These are phyloP conservation scores for Brachirus orientalis DNA, from an alignment of 2,113 vertebrate species.

Conservation along the genomic window DNA sequence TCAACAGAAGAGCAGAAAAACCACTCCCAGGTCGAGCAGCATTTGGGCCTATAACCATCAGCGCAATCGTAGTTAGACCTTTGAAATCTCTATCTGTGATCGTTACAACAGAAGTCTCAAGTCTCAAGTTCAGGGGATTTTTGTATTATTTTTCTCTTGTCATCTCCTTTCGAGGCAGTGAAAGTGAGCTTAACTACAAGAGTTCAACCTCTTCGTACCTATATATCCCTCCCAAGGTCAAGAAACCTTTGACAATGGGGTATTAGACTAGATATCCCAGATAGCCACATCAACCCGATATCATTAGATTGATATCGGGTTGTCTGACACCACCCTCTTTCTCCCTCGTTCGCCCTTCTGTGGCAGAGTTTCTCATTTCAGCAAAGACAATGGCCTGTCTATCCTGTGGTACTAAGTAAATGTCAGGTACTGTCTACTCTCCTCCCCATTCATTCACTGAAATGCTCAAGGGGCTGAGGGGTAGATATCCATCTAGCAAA, in stretches of 20 bases:
- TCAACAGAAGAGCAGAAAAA: slow-evolving; percentile 16
- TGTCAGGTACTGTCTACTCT: slow-evolving; percentile 75
- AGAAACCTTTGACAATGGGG: slow-evolving; percentile 75
- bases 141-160: slow-evolving; percentile 16
- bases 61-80: slow-evolving; percentile 1
- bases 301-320: slow-evolving; percentile 89
- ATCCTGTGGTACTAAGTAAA: slow-evolving; percentile 71
- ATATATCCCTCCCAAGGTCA: slow-evolving; percentile 79
- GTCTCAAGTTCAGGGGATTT: slow-evolving; percentile 40
- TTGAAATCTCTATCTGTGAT: slow-evolving; percentile 38
- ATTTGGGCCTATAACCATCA: neutral
- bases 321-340: slow-evolving; percentile 63
- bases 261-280: slow-evolving; percentile 69
- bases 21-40: neutral
- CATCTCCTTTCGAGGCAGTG: slow-evolving; percentile 28
- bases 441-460: slow-evolving; percentile 69
- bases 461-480: slow-evolving; percentile 62
- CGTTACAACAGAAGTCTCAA: slow-evolving; percentile 25
- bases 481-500: slow-evolving; percentile 62
- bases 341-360: slow-evolving; percentile 66
- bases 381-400: slow-evolving; percentile 74
- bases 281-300: slow-evolving; percentile 83
- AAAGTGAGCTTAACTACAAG: slow-evolving; percentile 38
- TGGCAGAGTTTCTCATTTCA: slow-evolving; percentile 76
- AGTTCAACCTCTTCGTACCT: slow-evolving; percentile 55